A percentile compares a stretch with the other conserved stretches of the same genome.
Conservation (phyloP, 2,888 invertebrate species). For the Agriotes lineatus region DNA sequence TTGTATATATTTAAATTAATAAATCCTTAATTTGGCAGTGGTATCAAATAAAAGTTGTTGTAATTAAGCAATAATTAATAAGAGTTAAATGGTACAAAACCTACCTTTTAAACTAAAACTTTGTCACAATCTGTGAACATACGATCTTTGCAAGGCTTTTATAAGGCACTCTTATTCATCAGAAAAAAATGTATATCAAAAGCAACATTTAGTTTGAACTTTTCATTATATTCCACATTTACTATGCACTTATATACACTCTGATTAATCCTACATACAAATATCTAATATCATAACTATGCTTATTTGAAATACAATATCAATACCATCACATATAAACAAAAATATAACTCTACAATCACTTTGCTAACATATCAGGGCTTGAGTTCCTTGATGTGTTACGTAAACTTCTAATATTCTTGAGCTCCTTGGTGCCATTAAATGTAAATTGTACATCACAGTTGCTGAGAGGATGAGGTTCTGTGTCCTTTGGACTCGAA, state of each 20-base stretch:
- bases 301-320: constrained; percentile 26
- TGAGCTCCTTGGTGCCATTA: constrained; percentile 84
- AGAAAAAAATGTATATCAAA: no score
- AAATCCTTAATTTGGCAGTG: no score
- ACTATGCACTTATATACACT: constrained; percentile 25
- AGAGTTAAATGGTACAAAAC: no score
- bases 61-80: no score
- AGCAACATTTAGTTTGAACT: not conserved
- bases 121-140: no score
- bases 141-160: no score
- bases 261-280: constrained; percentile 30
- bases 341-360: constrained; percentile 34
- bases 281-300: constrained; percentile 19
- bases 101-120: no score
- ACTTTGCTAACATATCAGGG: constrained; percentile 57
- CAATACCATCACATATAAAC: constrained; percentile 40
- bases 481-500: constrained; percentile 66
- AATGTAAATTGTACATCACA: constrained; percentile 85
- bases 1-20: no score
- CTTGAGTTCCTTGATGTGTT: constrained; percentile 54
- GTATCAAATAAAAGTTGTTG: no score
- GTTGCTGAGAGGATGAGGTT: constrained; percentile 79
- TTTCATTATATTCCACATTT: not conserved
- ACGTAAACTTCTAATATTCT: constrained; percentile 65
- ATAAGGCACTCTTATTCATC: no score